Evolutionary conservation across 1,140 invertebrate species (phyloP).

Genomic region (Euwallacea fornicatus): DNA sequence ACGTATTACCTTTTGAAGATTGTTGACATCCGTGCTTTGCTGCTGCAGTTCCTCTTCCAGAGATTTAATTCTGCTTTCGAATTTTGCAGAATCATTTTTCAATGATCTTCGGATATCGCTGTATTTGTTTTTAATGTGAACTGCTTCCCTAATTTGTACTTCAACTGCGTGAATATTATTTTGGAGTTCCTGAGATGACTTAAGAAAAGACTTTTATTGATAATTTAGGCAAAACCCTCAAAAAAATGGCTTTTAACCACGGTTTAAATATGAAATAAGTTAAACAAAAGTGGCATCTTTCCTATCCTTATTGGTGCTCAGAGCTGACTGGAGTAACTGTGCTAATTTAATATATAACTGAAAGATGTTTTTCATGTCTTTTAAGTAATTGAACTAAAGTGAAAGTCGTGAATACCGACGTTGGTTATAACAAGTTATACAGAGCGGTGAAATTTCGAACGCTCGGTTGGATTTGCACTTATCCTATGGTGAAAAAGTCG

Average conservation of each 20-base stretch:
- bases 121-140: slow-evolving; percentile 76
- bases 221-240: background rate
- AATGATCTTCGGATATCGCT: slow-evolving; percentile 69
- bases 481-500: no score
- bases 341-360: no score
- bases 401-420: no score
- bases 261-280: no score
- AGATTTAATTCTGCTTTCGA: slow-evolving; percentile 70
- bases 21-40: slow-evolving; percentile 70
- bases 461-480: no score
- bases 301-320: background rate
- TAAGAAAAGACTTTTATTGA: no score
- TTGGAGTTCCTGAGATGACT: slow-evolving; percentile 72
- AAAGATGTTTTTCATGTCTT: no score
- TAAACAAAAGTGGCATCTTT: background rate
- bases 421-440: no score
- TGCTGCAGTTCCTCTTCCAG: slow-evolving; percentile 66
- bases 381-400: no score
- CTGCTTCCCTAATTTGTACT: slow-evolving; percentile 77
- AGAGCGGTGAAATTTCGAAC: no score
- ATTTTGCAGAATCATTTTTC: slow-evolving; percentile 68
- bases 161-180: slow-evolving; percentile 75
- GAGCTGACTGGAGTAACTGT: no score
- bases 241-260: background rate
- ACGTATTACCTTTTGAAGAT: slow-evolving; percentile 57